Conservation (phyloP, 2,888 invertebrate genomes). For the Argyresthia goedartella region DNA sequence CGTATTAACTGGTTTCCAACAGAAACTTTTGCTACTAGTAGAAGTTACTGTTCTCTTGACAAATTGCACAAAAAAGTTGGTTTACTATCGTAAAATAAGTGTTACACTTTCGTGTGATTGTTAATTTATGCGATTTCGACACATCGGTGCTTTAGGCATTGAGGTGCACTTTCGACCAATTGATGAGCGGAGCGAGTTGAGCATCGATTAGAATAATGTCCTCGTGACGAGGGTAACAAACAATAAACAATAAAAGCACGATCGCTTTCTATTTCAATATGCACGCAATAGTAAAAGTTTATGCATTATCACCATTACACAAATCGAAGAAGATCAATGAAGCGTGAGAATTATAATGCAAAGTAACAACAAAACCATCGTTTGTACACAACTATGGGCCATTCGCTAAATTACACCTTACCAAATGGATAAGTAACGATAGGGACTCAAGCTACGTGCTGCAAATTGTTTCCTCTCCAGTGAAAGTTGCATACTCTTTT, state of each 20-base stretch:
- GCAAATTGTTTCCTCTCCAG: slow-evolving; percentile 39
- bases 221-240: slow-evolving; percentile 22
- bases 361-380: slow-evolving; percentile 31
- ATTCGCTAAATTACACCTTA: slow-evolving; percentile 56
- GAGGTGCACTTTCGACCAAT: neutral
- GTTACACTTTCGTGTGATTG: neutral
- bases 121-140: neutral
- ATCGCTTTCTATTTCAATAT: slow-evolving; percentile 39
- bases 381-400: slow-evolving; percentile 39
- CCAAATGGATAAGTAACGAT: slow-evolving; percentile 46
- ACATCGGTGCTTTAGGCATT: neutral
- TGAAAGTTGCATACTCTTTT: slow-evolving; percentile 35
- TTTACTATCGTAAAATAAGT: neutral
- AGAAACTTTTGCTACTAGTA: neutral
- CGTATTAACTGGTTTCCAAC: slow-evolving; percentile 6
- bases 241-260: slow-evolving; percentile 31
- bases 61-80: neutral
- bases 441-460: slow-evolving; percentile 35
- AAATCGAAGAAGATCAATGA: slow-evolving; percentile 40
- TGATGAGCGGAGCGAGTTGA: neutral
- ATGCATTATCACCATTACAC: slow-evolving; percentile 44
- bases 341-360: slow-evolving; percentile 31
- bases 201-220: neutral
- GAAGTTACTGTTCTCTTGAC: neutral
- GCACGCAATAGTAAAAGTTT: slow-evolving; percentile 37